Percentiles rank a stretch among this genome's conserved stretches.
phyloP scores from a whole-genome alignment of 2,113 vertebrate species.

The Gracilinanus agilis region DNA sequence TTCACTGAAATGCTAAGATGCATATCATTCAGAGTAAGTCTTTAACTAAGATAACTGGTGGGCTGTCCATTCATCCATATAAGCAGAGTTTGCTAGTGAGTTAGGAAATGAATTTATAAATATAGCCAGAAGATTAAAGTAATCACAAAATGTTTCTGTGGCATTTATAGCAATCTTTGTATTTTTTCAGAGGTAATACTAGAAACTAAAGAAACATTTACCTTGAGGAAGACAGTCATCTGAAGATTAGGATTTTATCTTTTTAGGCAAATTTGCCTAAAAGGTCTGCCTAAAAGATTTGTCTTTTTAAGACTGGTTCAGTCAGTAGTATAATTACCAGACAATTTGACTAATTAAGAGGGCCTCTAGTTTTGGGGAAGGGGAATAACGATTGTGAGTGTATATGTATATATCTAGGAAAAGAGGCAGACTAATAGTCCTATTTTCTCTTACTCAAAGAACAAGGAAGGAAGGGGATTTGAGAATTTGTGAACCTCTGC shows the following conservation, averaged over 20 bases:
- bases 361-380: neutral
- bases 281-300: neutral
- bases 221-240: neutral
- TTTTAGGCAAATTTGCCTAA: too few relatives aligned
- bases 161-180: neutral
- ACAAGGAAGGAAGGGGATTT: neutral
- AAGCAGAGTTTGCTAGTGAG: neutral
- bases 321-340: too few relatives aligned
- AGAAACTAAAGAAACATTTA: neutral
- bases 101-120: slow-evolving; percentile 3
- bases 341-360: neutral
- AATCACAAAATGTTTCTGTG: neutral
- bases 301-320: neutral
- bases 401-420: too few relatives aligned
- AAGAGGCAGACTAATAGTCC: neutral
- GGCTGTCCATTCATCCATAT: neutral
- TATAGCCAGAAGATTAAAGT: neutral
- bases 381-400: neutral
- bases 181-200: neutral
- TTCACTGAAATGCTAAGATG: slow-evolving; percentile 23
- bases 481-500: neutral
- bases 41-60: slow-evolving; percentile 21
- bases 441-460: neutral
- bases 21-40: slow-evolving; percentile 1
- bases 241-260: neutral